phyloP scores from a whole-genome alignment of 23 tunicate species.

The Phallusia fumigata region DNA sequence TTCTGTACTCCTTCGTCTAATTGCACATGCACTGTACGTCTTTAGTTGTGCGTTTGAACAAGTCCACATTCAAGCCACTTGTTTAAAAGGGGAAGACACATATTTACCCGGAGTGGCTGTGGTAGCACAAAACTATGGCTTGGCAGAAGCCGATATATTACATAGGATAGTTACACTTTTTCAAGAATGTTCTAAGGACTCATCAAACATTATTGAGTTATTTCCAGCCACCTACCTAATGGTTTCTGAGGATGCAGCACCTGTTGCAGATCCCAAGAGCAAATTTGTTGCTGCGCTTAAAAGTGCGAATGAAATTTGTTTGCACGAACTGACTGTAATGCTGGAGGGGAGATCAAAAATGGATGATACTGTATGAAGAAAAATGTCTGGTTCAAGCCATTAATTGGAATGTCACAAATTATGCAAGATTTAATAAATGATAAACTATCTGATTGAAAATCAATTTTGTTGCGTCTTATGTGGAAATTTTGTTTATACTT shows the following conservation, averaged over 20 bases:
- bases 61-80: conserved; percentile 4
- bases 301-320: conserved; percentile 31
- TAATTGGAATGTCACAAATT: too few relatives aligned
- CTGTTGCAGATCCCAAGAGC: background rate
- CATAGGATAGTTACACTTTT: background rate
- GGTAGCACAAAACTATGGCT: conserved; percentile 8
- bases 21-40: conserved; percentile 37
- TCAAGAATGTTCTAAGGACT: background rate
- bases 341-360: background rate
- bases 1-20: conserved; percentile 23
- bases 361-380: background rate
- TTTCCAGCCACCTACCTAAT: conserved; percentile 36
- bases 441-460: too few relatives aligned
- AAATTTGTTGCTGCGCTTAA: conserved; percentile 14
- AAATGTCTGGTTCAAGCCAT: too few relatives aligned
- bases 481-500: too few relatives aligned
- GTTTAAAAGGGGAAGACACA: background rate
- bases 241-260: conserved; percentile 4
- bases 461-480: too few relatives aligned
- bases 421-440: too few relatives aligned
- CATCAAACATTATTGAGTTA: conserved; percentile 17
- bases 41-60: conserved; percentile 41
- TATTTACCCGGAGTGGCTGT: conserved; percentile 27
- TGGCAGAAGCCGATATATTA: background rate
- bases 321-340: background rate